Percentiles rank a stretch among this genome's conserved stretches.
phyloP scores from a whole-genome alignment of 2,113 vertebrate species.

The Fukomys damarensis region DNA sequence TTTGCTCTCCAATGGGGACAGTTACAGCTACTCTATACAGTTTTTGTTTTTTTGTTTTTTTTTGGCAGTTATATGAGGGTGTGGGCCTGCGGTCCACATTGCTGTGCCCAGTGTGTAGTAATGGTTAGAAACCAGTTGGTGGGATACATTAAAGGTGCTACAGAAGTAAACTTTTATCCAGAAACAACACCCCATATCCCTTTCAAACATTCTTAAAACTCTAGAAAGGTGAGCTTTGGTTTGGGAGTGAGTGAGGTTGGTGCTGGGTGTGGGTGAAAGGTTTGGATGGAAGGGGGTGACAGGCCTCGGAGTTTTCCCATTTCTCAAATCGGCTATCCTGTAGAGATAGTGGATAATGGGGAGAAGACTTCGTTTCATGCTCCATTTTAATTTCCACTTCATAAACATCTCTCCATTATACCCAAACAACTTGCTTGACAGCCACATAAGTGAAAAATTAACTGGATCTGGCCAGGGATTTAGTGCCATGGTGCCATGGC shows the following conservation, averaged over 20 bases:
- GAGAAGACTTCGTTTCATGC: background rate
- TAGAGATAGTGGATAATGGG: background rate
- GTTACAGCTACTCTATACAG: background rate
- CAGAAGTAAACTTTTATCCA: background rate
- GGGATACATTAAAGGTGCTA: background rate
- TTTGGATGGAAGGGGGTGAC: background rate
- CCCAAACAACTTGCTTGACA: background rate
- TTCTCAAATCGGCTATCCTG: background rate
- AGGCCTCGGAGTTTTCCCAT: background rate
- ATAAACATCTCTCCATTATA: background rate
- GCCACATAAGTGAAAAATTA: background rate
- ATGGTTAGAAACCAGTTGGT: background rate
- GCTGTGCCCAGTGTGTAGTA: background rate
- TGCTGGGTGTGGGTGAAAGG: background rate
- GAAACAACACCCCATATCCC: background rate
- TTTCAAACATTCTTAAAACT: background rate
- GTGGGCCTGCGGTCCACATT: background rate
- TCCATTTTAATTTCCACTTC: constrained; percentile 20
- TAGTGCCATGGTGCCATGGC: no score
- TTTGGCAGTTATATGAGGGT: background rate
- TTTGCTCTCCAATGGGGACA: background rate
- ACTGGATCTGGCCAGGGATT: no score
- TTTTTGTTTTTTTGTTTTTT: no score
- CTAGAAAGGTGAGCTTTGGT: background rate
- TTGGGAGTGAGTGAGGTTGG: background rate